Percentiles rank a stretch among this genome's conserved stretches.
Evolutionary conservation across 2,113 vertebrate species (phyloP).

Genomic region (Todiramphus saurophagus): DNA sequence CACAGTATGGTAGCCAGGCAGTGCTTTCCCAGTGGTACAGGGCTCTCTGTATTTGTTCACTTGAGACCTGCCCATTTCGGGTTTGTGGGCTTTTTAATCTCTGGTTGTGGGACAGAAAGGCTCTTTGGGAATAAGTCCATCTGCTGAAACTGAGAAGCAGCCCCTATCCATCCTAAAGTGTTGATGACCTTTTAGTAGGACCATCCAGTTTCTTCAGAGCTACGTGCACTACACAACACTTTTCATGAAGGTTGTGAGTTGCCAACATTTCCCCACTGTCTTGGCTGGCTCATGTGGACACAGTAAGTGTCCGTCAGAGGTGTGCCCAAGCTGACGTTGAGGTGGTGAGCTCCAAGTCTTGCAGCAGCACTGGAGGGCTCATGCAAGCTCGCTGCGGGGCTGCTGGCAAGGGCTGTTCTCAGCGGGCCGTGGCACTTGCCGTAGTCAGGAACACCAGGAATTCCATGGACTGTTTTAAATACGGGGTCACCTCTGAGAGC

Average conservation of each 20-base stretch:
- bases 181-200: not conserved
- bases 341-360: not conserved
- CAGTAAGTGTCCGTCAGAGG: not conserved
- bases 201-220: not conserved
- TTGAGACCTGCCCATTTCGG: not conserved
- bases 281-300: not conserved
- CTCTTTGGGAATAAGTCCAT: not conserved
- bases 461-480: not conserved
- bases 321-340: fast-evolving
- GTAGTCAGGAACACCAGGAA: not conserved
- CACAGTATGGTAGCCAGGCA: fast-evolving
- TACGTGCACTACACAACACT: fast-evolving
- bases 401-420: not conserved
- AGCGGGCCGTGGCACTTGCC: not conserved
- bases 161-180: not conserved
- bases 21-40: not conserved
- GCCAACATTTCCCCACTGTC: not conserved
- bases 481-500: not conserved
- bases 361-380: not conserved
- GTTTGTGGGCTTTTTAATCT: not conserved
- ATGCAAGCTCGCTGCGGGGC: not conserved
- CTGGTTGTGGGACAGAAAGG: not conserved
- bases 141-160: not conserved
- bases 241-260: not conserved
- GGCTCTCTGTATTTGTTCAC: not conserved